Conservation (phyloP, 2,888 invertebrate species). For the Protodeltote pygarga region DNA sequence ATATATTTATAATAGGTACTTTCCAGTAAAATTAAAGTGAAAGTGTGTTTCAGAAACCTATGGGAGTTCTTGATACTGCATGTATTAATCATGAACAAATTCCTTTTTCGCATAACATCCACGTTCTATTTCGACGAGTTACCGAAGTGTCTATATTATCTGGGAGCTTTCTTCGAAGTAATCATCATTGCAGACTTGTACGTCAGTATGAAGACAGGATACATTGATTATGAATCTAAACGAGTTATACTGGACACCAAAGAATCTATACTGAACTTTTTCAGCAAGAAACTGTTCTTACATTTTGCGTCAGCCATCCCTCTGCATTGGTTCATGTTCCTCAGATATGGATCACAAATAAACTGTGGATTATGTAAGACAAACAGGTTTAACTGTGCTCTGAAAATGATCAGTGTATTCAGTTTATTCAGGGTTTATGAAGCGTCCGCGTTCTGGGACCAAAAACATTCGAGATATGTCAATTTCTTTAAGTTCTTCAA, state of each 20-base stretch:
- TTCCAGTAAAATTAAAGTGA: too few relatives aligned
- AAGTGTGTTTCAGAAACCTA: conserved; percentile 35
- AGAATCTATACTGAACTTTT: conserved; percentile 42
- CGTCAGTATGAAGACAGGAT: conserved; percentile 33
- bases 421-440: conserved; percentile 47
- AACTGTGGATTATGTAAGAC: too few relatives aligned
- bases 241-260: conserved; percentile 39
- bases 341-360: too few relatives aligned
- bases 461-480: conserved; percentile 25
- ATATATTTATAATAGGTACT: too few relatives aligned
- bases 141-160: conserved; percentile 1
- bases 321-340: too few relatives aligned
- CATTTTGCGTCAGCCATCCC: too few relatives aligned
- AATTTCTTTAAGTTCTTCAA: conserved; percentile 46
- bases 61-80: conserved; percentile 33
- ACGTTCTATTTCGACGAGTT: conserved; percentile 17
- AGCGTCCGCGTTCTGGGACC: conserved; percentile 36
- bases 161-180: conserved; percentile 18
- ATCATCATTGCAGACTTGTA: conserved; percentile 30
- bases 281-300: conserved; percentile 51
- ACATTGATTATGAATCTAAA: conserved; percentile 7
- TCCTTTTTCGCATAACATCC: conserved; percentile 25
- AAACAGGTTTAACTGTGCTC: too few relatives aligned
- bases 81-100: conserved; percentile 24
- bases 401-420: conserved; percentile 40